Percentiles rank a stretch among this genome's conserved stretches.
Conservation (phyloP, 1,140 invertebrate species). For the Matsumurasca onukii region DNA sequence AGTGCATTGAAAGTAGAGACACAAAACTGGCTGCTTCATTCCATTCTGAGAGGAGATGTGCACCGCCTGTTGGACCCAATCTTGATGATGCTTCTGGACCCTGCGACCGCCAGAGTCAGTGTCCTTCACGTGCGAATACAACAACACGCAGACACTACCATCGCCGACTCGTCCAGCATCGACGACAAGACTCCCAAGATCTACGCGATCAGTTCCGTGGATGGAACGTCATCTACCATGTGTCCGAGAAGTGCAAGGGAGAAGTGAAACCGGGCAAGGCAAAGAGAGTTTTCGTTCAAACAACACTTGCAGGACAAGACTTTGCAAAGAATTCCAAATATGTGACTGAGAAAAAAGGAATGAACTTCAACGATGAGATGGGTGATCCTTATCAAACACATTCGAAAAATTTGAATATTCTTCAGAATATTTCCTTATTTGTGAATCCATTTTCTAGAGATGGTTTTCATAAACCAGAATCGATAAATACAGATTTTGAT, state of each 20-base stretch:
- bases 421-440: constrained; percentile 55
- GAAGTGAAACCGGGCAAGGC: constrained; percentile 24
- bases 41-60: constrained; percentile 74
- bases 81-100: constrained; percentile 74
- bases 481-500: constrained; percentile 44
- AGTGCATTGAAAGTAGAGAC: constrained; percentile 68
- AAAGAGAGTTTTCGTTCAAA: constrained; percentile 49
- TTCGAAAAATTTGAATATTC: constrained; percentile 54
- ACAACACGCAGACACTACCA: constrained; percentile 26
- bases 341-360: constrained; percentile 55
- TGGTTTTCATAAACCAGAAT: constrained; percentile 21
- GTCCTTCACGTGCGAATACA: constrained; percentile 66
- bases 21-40: constrained; percentile 71
- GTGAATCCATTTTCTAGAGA: constrained; percentile 55
- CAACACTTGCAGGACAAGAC: constrained; percentile 49
- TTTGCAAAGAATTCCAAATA: constrained; percentile 48
- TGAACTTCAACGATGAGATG: constrained; percentile 52
- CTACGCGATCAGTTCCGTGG: constrained; percentile 83
- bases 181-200: constrained; percentile 62
- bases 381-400: constrained; percentile 33
- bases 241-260: constrained; percentile 45
- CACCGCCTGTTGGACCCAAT: constrained; percentile 77
- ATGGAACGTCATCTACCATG: constrained; percentile 87
- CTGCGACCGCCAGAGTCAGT: constrained; percentile 81
- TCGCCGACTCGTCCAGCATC: neutral